A percentile compares a stretch with the other conserved stretches of the same genome.
phyloP scores from a whole-genome alignment of 1,140 invertebrate species.

The Pseudomyrmex dendroicus region DNA sequence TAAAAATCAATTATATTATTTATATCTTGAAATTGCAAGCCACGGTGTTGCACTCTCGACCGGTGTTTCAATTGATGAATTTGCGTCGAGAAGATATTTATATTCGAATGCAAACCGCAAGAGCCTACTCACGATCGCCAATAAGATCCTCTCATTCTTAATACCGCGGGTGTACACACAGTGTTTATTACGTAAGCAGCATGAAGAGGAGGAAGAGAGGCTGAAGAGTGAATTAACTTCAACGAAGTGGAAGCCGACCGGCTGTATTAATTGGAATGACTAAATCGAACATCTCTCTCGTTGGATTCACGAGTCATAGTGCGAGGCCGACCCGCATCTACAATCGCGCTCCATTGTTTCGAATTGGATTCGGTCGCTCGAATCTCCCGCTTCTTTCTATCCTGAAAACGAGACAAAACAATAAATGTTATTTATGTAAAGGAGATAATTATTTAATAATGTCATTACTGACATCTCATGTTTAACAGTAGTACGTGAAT shows the following conservation, averaged over 20 bases:
- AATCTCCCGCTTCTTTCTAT: constrained; percentile 3
- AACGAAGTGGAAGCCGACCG: constrained; percentile 45
- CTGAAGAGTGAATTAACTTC: constrained; percentile 39
- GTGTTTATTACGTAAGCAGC: constrained; percentile 35
- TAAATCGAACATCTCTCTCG: constrained; percentile 52
- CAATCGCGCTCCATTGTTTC: background rate
- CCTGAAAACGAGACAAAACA: background rate
- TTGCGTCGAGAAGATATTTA: background rate
- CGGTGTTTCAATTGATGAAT: background rate
- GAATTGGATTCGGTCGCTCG: background rate
- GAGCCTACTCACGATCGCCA: background rate
- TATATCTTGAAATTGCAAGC: background rate
- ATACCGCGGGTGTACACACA: background rate
- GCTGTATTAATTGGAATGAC: constrained; percentile 38
- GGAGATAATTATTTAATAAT: too few species aligned
- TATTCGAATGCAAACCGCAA: background rate
- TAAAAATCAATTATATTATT: background rate
- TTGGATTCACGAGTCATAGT: constrained; percentile 26
- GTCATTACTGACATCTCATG: too few species aligned
- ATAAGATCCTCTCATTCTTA: constrained; percentile 34
- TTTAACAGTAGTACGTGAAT: too few species aligned
- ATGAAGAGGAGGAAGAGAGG: background rate
- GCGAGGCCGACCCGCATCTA: constrained; percentile 34
- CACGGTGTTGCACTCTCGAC: too few species aligned
- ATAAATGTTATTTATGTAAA: background rate